phyloP scores from a whole-genome alignment of 2,113 vertebrate genomes.

The Tetrao urogallus region DNA sequence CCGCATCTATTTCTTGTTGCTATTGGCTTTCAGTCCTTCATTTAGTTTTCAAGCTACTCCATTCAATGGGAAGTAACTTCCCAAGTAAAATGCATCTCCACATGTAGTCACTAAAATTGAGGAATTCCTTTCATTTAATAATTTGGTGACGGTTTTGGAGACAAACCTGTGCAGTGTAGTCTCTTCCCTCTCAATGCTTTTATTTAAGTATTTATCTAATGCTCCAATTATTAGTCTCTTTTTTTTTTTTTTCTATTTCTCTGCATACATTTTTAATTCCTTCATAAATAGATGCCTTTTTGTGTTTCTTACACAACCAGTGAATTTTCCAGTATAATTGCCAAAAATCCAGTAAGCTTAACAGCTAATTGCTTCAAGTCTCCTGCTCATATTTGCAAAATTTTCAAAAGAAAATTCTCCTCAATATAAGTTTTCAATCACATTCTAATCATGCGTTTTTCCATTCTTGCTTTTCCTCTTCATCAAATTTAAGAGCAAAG shows the following conservation, averaged over 20 bases:
- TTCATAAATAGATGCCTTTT: not conserved
- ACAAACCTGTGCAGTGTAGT: not conserved
- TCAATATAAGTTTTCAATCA: constrained; percentile 27
- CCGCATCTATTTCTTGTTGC: not conserved
- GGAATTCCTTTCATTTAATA: not conserved
- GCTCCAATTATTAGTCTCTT: not conserved
- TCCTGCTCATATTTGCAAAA: not conserved
- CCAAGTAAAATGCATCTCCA: not conserved
- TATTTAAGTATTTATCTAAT: not conserved
- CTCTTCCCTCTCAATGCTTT: not conserved
- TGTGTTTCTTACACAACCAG: not conserved
- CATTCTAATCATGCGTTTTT: not conserved
- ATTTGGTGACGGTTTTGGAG: not conserved
- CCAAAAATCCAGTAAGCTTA: not conserved
- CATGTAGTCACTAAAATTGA: not conserved
- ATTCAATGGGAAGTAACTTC: not conserved
- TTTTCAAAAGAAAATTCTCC: constrained; percentile 1
- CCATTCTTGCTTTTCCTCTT: constrained; percentile 20
- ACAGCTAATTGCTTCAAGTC: not conserved
- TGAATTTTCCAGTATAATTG: not conserved
- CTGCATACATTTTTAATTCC: not conserved
- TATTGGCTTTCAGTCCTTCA: not conserved
- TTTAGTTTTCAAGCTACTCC: not conserved
- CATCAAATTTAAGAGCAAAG: constrained; percentile 35
- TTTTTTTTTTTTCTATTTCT: not conserved